Base-by-base conservation (phyloP, 2,113 vertebrate species). In the Phaethornis superciliosus region DNA sequence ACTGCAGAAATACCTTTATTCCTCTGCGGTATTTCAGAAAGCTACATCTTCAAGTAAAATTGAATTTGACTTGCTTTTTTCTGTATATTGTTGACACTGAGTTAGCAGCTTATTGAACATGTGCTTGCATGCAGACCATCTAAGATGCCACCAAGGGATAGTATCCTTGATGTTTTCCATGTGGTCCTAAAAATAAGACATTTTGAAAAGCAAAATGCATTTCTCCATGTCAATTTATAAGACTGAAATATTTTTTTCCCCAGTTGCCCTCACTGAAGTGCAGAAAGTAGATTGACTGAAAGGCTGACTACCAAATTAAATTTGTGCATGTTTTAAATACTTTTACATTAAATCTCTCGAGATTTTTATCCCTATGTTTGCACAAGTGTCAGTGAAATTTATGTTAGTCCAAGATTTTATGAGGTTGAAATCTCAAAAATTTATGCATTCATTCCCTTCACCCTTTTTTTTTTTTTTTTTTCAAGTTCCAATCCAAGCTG, bases 311-410 rank as follows among this genome's bases (percentile, higher is more conserved):
- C 89, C 91, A 80, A 81, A 93, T 89, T 64, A 80, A 88, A 91
- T 94, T 87, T 93, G 87, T 70, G 67, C 75, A 26, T 93, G 69
- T 94, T 93, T 96, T 93, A 95, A 96, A 95, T 94, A 96, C 93
- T 90, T 88, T 94, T 42, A 75, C 88, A 42, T 93, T 70, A 56
- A 81, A 37, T 94, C 88, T 91, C 89, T 58, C 59, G 91, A 79
- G 79, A 77, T 67, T 91, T 94, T 94, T 86, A 65, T 92, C 68
- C 28, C 56, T 81, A 22, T 80, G 74, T 95, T 54, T 91, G 79
- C 76, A 95, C 81, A 95, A 96, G 88, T 83, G 88, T 88, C 82
- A 88, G 68, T 64, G 85, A 90, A 83, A 88, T 78, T 88, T 89
- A 63, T 91, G 88, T 83, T 78, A 47, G 68, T 85, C 76, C 80